A percentile compares a stretch with the other conserved stretches of the same genome.
Conservation (phyloP, 2,888 invertebrate species). For the Andrena bicolor region DNA sequence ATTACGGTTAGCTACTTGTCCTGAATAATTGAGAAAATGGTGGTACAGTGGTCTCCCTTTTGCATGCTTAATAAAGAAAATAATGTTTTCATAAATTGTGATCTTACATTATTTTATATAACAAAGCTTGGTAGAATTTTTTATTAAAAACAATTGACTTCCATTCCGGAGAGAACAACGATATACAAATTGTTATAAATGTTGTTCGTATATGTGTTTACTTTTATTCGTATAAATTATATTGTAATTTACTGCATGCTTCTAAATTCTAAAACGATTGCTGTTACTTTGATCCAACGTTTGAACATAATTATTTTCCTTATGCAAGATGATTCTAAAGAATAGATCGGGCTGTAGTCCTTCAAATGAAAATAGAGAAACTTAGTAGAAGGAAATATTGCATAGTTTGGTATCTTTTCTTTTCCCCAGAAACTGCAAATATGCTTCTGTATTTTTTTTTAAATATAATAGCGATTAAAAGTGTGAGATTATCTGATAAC, state of each 20-base stretch:
- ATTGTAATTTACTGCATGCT: constrained; percentile 37
- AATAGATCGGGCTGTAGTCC: too few relatives aligned
- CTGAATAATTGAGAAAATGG: constrained; percentile 21
- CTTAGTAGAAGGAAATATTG: too few relatives aligned
- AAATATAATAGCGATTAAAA: too few relatives aligned
- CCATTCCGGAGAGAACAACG: background rate
- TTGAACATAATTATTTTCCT: constrained; percentile 1
- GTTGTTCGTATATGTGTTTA: constrained; percentile 4
- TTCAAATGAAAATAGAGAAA: too few relatives aligned
- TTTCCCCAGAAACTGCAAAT: too few relatives aligned
- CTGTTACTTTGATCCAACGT: constrained; percentile 17
- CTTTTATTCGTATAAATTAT: constrained; percentile 23
- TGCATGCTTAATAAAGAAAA: constrained; percentile 41
- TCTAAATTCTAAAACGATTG: constrained; percentile 26
- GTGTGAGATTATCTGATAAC: too few relatives aligned
- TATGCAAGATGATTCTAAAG: constrained; percentile 20
- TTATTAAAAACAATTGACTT: background rate
- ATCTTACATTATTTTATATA: constrained; percentile 17
- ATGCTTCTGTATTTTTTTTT: too few relatives aligned
- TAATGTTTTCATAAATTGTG: constrained; percentile 20
- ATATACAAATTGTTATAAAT: background rate
- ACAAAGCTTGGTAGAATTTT: constrained; percentile 18
- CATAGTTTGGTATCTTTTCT: too few relatives aligned
- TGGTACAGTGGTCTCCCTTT: constrained; percentile 22
- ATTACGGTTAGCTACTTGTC: constrained; percentile 19